Conservation (phyloP, 1,140 invertebrate species). For the Heliconius congener region DNA sequence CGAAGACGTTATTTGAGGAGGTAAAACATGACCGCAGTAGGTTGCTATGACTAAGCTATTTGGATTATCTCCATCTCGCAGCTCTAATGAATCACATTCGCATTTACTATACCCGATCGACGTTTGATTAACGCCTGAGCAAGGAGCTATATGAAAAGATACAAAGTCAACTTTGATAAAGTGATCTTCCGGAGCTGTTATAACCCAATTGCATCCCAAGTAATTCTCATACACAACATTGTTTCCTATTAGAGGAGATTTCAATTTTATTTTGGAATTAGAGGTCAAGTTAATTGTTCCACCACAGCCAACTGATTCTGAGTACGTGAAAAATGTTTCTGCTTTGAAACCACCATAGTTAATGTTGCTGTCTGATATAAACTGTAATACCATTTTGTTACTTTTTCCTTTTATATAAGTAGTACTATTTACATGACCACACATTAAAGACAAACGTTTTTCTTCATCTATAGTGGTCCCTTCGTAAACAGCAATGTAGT, state of each 20-base stretch:
- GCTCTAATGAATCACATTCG: constrained; percentile 86
- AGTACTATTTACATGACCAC: constrained; percentile 83
- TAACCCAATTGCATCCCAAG: constrained; percentile 77
- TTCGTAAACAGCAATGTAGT: constrained; percentile 84
- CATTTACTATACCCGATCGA: constrained; percentile 73
- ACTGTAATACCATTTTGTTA: constrained; percentile 83
- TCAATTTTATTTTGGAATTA: constrained; percentile 43
- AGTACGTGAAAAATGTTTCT: constrained; percentile 82
- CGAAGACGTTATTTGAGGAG: constrained; percentile 80
- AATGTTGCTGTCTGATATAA: constrained; percentile 74
- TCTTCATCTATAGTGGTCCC: constrained; percentile 71
- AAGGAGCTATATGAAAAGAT: constrained; percentile 80
- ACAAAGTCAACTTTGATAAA: constrained; percentile 82
- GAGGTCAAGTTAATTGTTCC: constrained; percentile 57
- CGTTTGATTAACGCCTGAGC: constrained; percentile 67
- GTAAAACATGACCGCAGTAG: constrained; percentile 86
- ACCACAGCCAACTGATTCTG: constrained; percentile 72
- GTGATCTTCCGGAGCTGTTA: constrained; percentile 74
- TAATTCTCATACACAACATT: constrained; percentile 67
- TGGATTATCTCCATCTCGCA: constrained; percentile 85
- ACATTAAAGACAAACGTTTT: constrained; percentile 82
- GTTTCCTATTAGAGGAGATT: constrained; percentile 58
- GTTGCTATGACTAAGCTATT: constrained; percentile 83
- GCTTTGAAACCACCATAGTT: constrained; percentile 82
- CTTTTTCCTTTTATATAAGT: constrained; percentile 82